Evolutionary conservation across 2,113 vertebrate genomes (phyloP), one percentile per base, ranked within the genome.

Genomic region (Xiphorhynchus elegans): DNA sequence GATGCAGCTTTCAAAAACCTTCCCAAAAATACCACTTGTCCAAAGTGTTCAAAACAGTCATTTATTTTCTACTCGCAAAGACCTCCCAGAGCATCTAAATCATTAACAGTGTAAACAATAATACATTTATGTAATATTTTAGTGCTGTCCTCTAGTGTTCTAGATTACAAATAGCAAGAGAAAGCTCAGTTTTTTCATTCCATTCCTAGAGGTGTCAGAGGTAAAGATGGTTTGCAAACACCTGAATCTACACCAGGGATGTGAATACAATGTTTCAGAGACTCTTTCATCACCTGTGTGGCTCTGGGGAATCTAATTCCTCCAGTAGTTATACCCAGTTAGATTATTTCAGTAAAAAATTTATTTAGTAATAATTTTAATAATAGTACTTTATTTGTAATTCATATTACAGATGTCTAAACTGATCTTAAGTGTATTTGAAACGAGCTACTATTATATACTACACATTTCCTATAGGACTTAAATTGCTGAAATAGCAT

Each of bases 81-180:
- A 15, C 46, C 33, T 85, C 59, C 35, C 56, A 64, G 18, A 76
- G 25, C 11, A 85, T 13, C 49, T n/a, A 1, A 18, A 60, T 75
- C 31, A 89, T 86, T 91, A 93, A 80, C 11, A 67, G 69, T 66
- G 52, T 91, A 89, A 96, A 97, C 95, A 93, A 95, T 70, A 94
- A 88, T 60, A 70, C 24, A 78, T 79, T 73, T 66, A 93, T 93
- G 92, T 64, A 96, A 95, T 96, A 97, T 91, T 89, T 95, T 89
- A 97, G 96, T 97, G 97, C 97, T 97, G 95, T 95, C 97, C 96
- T 97, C 97, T 98, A 97, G 97, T 90, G 97, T 97, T 96, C 87
- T 79, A 74, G 35, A 31, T 76, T 55, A 89, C 73, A 96, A 97
- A 97, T 15, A 97, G 66, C 97, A 97, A 87, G 79, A 24, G 33